Evolutionary conservation across 2,888 invertebrate genomes (phyloP), one percentile per base, ranked within the genome.

Genomic region (Cyclophora albipunctata): DNA sequence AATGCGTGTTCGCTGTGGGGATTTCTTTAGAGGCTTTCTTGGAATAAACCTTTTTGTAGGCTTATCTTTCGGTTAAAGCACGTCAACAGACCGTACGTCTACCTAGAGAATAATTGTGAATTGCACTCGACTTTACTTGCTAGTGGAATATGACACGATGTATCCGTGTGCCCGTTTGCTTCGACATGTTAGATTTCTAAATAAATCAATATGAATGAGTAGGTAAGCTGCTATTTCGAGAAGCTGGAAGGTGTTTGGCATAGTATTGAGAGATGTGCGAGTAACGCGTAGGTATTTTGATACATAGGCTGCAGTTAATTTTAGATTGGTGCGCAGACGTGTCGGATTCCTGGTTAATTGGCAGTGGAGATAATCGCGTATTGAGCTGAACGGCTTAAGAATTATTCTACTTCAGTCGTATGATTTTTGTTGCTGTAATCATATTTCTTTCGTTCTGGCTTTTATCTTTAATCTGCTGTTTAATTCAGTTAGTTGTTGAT

Each of bases 251-350:
- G 86, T 87, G 87, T 87, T 87, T 82, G 87, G 86, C 86, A 85
- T 87, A 84, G 78, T 87, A 88, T 85, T 86, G 86, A 86, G 83
- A 87, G 85, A 87, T 86, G 85, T 77, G 80, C 84, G 83, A 81
- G 84, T 84, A 83, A 84, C 84, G 81, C 80, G 84, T 81, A 81
- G 82, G 82, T 87, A 88, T 88, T 88, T 87, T 88, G 88, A 88
- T 88, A 86, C 88, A 87, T 87, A 79, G 85, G 83, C 84, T 86
- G 84, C 84, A 84, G 87, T 84, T 88, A 88, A 88, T 84, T 87
- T 88, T 88, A 87, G 88, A 87, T 86, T 81, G 85, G 81, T 80
- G 84, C 86, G 86, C 87, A 84, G 86, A 84, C 88, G 85, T 80
- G 86, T 84, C 77, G 85, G 83, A 86, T 84, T 86, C 86, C 81